Conservation (phyloP, 2,888 invertebrate species). For the Heliconius sara region DNA sequence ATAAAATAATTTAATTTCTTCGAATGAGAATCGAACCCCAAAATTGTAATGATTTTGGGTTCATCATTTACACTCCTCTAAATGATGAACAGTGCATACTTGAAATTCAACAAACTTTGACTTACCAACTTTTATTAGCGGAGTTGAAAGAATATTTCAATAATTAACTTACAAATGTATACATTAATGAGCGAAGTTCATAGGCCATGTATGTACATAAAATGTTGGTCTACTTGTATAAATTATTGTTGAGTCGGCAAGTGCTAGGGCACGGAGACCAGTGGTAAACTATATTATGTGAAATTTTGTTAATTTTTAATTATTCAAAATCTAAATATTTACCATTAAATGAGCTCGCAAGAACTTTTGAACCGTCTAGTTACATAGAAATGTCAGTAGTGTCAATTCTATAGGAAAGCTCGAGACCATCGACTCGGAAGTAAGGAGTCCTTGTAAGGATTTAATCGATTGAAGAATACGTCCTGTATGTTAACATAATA, state of each 20-base stretch:
- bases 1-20: no score
- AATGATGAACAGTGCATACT: neutral
- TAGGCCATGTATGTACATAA: slow-evolving; percentile 58
- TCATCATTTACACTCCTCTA: neutral
- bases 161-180: slow-evolving; percentile 63
- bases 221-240: slow-evolving; percentile 50
- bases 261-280: slow-evolving; percentile 1
- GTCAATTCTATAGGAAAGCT: no score
- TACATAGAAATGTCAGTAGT: no score
- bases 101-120: slow-evolving; percentile 25
- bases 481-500: no score
- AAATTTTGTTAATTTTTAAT: neutral
- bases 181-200: slow-evolving; percentile 59
- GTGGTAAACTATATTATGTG: neutral
- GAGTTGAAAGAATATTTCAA: slow-evolving; percentile 51
- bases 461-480: no score
- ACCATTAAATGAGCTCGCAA: no score
- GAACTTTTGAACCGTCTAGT: no score
- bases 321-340: no score
- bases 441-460: no score
- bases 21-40: no score
- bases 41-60: no score
- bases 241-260: slow-evolving; percentile 46
- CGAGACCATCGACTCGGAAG: no score
- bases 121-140: slow-evolving; percentile 27